These are phyloP conservation scores for Tyto alba DNA, from an alignment of 2,113 vertebrate genomes.

Conservation along the genomic window DNA sequence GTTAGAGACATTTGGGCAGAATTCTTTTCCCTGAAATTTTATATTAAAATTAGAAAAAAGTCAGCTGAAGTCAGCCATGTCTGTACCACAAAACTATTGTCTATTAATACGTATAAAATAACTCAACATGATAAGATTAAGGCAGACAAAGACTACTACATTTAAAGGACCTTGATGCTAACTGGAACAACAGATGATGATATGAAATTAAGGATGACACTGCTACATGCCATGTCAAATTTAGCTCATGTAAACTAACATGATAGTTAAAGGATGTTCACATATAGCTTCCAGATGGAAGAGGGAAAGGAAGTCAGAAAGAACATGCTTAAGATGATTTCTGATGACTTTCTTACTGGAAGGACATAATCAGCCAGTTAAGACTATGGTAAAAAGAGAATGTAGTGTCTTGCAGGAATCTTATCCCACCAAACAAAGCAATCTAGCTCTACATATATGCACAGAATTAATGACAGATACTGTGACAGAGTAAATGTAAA, in stretches of 20 bases:
- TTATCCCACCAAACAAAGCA: neutral
- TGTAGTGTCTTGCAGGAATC: neutral
- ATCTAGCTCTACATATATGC: neutral
- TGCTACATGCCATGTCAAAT: constrained; percentile 8
- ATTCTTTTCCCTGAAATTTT: neutral
- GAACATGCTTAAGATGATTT: neutral
- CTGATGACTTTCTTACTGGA: neutral
- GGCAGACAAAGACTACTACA: neutral
- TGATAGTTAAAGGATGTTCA: constrained; percentile 25
- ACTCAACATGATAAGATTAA: neutral
- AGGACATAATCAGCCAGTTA: neutral
- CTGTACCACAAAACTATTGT: neutral
- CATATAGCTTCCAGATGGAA: neutral
- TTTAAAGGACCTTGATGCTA: neutral
- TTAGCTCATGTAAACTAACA: neutral
- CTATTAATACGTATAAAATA: neutral
- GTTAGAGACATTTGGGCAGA: neutral
- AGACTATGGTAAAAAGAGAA: neutral
- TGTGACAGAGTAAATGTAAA: neutral
- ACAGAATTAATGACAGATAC: neutral
- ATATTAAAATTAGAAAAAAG: neutral
- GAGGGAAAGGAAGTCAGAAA: neutral
- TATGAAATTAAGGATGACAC: neutral
- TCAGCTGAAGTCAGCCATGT: neutral
- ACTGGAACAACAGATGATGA: constrained; percentile 1